phyloP scores from a whole-genome alignment of 2,113 vertebrate genomes.

The Aptenodytes forsteri region DNA sequence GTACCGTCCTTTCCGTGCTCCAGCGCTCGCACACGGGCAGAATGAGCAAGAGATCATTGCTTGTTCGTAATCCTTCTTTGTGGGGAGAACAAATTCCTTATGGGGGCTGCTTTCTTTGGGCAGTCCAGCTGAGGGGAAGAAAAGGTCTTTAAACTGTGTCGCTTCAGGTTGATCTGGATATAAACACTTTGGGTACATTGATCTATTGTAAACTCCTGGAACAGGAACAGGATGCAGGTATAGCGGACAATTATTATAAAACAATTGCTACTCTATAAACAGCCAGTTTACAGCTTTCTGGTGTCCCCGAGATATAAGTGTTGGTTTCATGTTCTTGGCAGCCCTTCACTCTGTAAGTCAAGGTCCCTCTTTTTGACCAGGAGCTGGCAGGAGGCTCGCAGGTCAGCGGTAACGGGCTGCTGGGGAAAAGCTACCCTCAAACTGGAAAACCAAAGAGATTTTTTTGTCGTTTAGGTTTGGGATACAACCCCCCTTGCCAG shows the following conservation, averaged over 20 bases:
- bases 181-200: slow-evolving; percentile 24
- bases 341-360: neutral
- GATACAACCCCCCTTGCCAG: neutral
- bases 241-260: slow-evolving; percentile 23
- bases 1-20: neutral
- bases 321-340: slow-evolving; percentile 42
- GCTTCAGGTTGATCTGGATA: neutral
- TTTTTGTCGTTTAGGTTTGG: neutral
- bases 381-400: neutral
- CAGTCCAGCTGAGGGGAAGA: neutral
- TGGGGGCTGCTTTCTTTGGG: neutral
- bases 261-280: slow-evolving; percentile 47
- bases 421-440: neutral
- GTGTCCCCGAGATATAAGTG: neutral
- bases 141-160: neutral
- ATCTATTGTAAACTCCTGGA: slow-evolving; percentile 56
- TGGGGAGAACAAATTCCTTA: neutral
- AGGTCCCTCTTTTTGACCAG: neutral
- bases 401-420: neutral
- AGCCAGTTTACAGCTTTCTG: slow-evolving; percentile 44
- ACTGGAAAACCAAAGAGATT: neutral
- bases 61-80: neutral
- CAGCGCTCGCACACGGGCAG: fast-evolving
- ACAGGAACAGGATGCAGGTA: slow-evolving; percentile 66
- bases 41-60: neutral